These are phyloP conservation scores for Vicugna pacos DNA, from an alignment of 2,113 vertebrate species.

Conservation along the genomic window DNA sequence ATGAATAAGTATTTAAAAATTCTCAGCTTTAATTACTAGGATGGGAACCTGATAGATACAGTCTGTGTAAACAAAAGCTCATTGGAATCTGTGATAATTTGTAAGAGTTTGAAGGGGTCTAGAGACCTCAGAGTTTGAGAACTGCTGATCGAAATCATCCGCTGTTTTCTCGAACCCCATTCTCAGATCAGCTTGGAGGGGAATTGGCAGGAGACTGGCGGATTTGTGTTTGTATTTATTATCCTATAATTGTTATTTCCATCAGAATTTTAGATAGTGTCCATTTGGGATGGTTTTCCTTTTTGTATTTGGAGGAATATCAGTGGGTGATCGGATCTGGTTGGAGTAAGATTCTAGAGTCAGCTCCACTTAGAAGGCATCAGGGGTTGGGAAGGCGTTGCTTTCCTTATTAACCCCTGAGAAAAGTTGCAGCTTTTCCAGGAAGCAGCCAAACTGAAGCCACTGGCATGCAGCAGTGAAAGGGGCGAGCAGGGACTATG, in stretches of 20 bases:
- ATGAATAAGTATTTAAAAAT: background rate
- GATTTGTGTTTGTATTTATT: background rate
- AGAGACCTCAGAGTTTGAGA: background rate
- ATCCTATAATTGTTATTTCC: background rate
- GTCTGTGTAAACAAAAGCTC: background rate
- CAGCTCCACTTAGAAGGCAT: background rate
- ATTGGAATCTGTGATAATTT: background rate
- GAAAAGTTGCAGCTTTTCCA: background rate
- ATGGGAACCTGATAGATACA: constrained; percentile 9
- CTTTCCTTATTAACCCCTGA: background rate
- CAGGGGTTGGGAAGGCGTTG: background rate
- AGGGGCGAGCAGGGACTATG: background rate
- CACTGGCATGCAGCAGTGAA: background rate
- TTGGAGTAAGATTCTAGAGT: background rate
- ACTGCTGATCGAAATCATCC: background rate
- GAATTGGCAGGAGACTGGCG: background rate
- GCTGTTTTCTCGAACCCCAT: background rate
- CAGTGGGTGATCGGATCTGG: background rate
- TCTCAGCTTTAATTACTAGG: background rate
- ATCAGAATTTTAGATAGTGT: constrained; percentile 10
- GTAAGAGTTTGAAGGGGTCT: background rate
- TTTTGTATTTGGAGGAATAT: constrained; percentile 39
- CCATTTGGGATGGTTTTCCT: background rate
- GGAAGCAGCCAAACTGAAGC: background rate
- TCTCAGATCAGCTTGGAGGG: background rate